Evolutionary conservation across 2,113 vertebrate species (phyloP), one percentile per base, ranked within the genome.

Genomic region (Pteruthius melanotis): DNA sequence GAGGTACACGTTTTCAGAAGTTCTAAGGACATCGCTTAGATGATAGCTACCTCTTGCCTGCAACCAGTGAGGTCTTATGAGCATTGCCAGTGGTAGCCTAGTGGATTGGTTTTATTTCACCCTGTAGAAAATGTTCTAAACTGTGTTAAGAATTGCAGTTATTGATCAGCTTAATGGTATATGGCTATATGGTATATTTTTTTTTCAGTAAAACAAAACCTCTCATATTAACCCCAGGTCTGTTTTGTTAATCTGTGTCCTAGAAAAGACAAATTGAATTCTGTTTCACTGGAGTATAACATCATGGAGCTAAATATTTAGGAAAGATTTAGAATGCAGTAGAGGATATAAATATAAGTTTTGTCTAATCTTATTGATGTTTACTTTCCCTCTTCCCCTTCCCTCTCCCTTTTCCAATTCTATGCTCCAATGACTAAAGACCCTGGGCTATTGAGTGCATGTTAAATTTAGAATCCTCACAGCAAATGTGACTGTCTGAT

Each of bases 391-490:
- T 89, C n/a, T 89, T 92, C 19, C 17, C 42, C 15, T 75, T 92
- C 11, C 20, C 19, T 92, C n/a, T 66, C 72, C 13, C 14, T 94
- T 47, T 87, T 76, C 31, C 21, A 77, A 3, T 94, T 89, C 77
- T 88, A 0, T 90, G 82, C 88, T 86, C 35, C 68, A 49, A 0
- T 77, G 85, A 88, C 52, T 94, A 10, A 93, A 70, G 83, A 81
- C 92, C 49, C 45, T 88, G 63, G 85, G 92, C 60, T 90, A 59
- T 78, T 78, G 28, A 66, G 10, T 90, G 27, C 31, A 33, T 83
- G 82, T 88, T 95, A 93, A 91, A 88, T 96, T 86, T 81, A 90
- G 87, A 96, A 86, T 83, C 56, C 52, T 64, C 24, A 53, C 52
- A 93, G 79, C 47, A 63, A 94, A 92, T 85, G 18, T 88, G 90